Conservation (phyloP, 2,888 invertebrate genomes). For the Orthosia incerta region DNA sequence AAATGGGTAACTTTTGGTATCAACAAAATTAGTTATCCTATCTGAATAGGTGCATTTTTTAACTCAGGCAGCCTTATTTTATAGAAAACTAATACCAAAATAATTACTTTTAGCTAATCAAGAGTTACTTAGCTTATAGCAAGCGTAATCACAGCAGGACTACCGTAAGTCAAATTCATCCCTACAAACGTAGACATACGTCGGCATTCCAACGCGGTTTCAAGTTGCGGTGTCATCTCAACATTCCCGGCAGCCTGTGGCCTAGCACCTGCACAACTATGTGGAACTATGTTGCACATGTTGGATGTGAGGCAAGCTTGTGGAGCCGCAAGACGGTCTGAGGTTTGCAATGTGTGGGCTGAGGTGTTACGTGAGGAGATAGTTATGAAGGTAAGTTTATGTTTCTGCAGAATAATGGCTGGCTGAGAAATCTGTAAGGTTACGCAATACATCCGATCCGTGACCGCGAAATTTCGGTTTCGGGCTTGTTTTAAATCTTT, state of each 20-base stretch:
- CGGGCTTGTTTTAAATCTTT: too few relatives aligned
- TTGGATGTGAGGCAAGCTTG: constrained; percentile 41
- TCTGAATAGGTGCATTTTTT: too few relatives aligned
- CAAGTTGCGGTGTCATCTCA: constrained; percentile 40
- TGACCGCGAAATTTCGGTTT: too few relatives aligned
- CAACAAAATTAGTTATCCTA: too few relatives aligned
- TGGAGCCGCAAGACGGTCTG: constrained; percentile 44
- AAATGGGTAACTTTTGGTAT: too few relatives aligned
- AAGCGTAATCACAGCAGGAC: not conserved
- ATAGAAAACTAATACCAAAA: too few relatives aligned
- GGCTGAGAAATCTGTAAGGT: not conserved
- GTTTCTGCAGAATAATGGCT: not conserved
- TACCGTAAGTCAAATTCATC: not conserved
- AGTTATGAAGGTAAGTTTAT: not conserved
- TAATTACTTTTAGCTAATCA: too few relatives aligned
- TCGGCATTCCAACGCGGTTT: constrained; percentile 9
- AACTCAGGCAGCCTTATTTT: too few relatives aligned
- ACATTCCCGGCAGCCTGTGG: constrained; percentile 55
- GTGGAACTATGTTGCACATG: constrained; percentile 54
- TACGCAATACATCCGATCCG: too few relatives aligned
- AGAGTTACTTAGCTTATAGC: not conserved
- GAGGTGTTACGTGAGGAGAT: constrained; percentile 11
- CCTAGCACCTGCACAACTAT: constrained; percentile 46
- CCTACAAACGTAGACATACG: not conserved
- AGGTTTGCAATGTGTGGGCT: constrained; percentile 15